Evolutionary conservation across 2,113 vertebrate species (phyloP).

Genomic region (Toxostoma redivivum): DNA sequence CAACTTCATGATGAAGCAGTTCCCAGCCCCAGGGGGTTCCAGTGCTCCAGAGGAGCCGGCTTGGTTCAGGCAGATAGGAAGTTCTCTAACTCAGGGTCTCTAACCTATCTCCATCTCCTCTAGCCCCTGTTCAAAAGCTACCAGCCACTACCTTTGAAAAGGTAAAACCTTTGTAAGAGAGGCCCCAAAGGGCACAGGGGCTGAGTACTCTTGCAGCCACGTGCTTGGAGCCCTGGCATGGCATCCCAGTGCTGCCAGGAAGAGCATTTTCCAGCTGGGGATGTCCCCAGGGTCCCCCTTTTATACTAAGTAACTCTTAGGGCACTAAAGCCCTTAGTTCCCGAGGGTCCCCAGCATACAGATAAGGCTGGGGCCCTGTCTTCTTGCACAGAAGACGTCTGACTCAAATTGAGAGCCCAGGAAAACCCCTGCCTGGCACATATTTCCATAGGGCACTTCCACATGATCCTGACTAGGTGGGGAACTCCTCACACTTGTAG

Average conservation of each 20-base stretch:
- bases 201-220: rapidly evolving
- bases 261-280: background rate
- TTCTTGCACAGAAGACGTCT: background rate
- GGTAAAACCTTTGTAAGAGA: background rate
- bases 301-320: background rate
- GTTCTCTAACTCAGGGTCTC: rapidly evolving
- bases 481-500: rapidly evolving
- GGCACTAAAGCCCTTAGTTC: background rate
- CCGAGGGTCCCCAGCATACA: rapidly evolving
- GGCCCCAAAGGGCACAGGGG: rapidly evolving
- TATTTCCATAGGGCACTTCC: background rate
- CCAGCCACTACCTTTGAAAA: background rate
- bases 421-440: rapidly evolving
- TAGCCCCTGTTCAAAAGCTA: background rate
- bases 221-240: rapidly evolving
- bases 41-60: rapidly evolving
- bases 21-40: rapidly evolving
- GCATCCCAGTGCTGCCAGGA: rapidly evolving
- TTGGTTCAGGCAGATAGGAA: rapidly evolving
- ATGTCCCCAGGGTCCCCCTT: background rate
- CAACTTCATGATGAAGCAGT: rapidly evolving
- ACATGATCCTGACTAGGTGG: rapidly evolving
- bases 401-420: background rate
- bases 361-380: background rate
- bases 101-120: background rate